Percentiles rank a stretch among this genome's conserved stretches.
Conservation (phyloP, 2,888 invertebrate genomes). For the Rotaria macrura region DNA sequence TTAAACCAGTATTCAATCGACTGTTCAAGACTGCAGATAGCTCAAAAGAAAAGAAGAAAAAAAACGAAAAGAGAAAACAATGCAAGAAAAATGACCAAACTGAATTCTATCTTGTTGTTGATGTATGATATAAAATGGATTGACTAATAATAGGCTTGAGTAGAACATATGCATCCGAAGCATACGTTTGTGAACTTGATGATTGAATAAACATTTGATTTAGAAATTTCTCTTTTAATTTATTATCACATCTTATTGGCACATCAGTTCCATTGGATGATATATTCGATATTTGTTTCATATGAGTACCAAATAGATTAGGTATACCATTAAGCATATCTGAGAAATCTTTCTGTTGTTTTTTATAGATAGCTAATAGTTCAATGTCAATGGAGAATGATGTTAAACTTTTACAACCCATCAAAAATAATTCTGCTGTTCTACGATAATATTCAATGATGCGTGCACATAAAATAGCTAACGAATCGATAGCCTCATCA, state of each 20-base stretch:
- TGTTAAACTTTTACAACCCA: slow-evolving; percentile 10
- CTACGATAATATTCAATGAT: slow-evolving; percentile 18
- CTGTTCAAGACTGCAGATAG: background rate
- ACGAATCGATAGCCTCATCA: slow-evolving; percentile 10
- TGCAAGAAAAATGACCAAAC: no score
- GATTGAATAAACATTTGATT: slow-evolving; percentile 10
- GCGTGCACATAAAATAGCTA: background rate
- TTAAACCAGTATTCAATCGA: background rate
- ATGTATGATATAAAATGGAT: slow-evolving; percentile 16
- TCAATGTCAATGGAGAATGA: slow-evolving; percentile 15
- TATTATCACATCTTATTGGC: background rate
- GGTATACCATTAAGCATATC: slow-evolving; percentile 1
- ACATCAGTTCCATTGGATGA: background rate
- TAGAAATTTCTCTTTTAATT: background rate
- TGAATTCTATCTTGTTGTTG: background rate
- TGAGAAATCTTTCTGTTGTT: slow-evolving; percentile 6
- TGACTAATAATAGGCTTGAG: slow-evolving; percentile 1
- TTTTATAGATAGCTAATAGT: background rate
- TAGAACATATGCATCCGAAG: background rate
- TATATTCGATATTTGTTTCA: background rate
- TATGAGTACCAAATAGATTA: background rate
- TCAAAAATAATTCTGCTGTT: background rate
- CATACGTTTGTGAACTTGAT: background rate
- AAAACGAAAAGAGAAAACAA: no score
- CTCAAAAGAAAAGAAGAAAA: background rate